Base-by-base conservation (phyloP, 2,113 vertebrate genomes). In the Catharus minimus region DNA sequence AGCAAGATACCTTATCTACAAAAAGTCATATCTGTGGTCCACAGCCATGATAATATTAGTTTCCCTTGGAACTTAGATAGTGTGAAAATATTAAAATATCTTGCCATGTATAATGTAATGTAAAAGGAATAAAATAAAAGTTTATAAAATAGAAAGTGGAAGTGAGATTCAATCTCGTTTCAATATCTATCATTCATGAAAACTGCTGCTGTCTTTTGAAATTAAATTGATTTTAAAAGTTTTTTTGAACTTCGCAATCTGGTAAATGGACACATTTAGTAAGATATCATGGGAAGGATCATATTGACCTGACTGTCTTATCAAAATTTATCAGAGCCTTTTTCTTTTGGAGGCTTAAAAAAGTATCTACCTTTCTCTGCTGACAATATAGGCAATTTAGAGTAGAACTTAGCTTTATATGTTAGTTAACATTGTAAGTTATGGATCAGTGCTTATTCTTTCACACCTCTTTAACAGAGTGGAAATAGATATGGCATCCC, bases 401-500 rank as follows among this genome's bases (percentile, higher is more conserved):
- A 65, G 4, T 14, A 77, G 13, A 64, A 65, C 5, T 71, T 64
- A 44, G 12, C 36, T 58, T 78, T 68, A 32, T 55, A 8, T 39
- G 10, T 15, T 77, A 3, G 3, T 4, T 57, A 57, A 33, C 20
- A 32, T 43, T 41, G 4, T 38, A 88, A 62, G 32, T 19, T 11
- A 60, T 33, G 20, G 32, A 33, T 27, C 28, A 76, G 2, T 3
- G 49, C 11, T 26, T 47, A 19, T 7, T 27, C 28, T 74, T 91
- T 57, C 30, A 38, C 4, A 3, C 3, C 6, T 2, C 8, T 82
- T 62, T 53, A 71, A 26, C 9, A 30, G 9, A 46, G 10, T 41
- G 14, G 33, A 66, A 69, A 53, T 18, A 75, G 23, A 39, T 36
- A 43, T 0, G 1, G 9, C 1, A 0, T 18, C 36, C 33, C n/a